Evolutionary conservation across 2,113 vertebrate genomes (phyloP).

Genomic region (Circaetus gallicus): DNA sequence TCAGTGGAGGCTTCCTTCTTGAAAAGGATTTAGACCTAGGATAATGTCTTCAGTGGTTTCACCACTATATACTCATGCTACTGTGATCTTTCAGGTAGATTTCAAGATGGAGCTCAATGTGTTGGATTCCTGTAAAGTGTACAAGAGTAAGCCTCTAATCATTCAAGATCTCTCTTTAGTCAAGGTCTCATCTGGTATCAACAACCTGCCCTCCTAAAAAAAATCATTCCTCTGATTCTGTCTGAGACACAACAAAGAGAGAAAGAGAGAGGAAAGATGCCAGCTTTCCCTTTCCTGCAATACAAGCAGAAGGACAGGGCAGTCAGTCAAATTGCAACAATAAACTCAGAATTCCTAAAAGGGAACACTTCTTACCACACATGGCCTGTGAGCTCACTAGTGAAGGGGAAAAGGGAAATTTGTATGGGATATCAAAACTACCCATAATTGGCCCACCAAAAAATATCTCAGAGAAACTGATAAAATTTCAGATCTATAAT

Average conservation of each 20-base stretch:
- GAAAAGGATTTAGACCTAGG: not conserved
- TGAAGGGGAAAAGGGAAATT: not conserved
- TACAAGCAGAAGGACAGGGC: not conserved
- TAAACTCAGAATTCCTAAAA: not conserved
- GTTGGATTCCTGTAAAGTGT: not conserved
- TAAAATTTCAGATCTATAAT: not conserved
- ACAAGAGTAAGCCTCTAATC: not conserved
- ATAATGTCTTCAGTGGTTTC: not conserved
- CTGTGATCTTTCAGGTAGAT: not conserved
- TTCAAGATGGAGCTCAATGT: not conserved
- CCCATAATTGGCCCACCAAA: not conserved
- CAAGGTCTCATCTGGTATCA: not conserved
- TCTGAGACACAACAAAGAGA: not conserved
- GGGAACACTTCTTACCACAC: rapidly evolving
- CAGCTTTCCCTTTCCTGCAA: not conserved
- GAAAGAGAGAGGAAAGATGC: not conserved
- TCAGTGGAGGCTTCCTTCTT: not conserved
- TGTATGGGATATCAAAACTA: not conserved
- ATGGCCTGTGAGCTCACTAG: not conserved
- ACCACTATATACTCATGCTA: not conserved
- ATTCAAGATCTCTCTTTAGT: not conserved
- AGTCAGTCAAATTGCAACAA: not conserved
- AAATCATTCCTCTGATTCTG: not conserved
- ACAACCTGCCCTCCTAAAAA: not conserved
- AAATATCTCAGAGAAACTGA: not conserved